These are phyloP conservation scores for Vandiemenella viatica DNA, from an alignment of 2,888 invertebrate species.

Conservation along the genomic window DNA sequence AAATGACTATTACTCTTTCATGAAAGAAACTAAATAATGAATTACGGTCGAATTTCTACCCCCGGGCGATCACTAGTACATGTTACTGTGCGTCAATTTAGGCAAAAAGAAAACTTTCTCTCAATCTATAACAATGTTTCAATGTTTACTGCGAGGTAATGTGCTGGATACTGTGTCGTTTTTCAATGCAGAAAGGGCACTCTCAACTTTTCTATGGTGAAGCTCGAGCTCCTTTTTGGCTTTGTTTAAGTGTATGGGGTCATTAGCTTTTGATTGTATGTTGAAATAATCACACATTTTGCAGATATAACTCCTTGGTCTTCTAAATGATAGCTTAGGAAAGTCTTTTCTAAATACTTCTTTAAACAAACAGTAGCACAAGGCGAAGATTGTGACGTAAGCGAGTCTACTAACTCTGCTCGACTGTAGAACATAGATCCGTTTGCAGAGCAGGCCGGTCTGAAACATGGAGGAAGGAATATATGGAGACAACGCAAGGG, in stretches of 20 bases:
- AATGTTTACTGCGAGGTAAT: not conserved
- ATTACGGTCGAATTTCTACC: no score
- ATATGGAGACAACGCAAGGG: no score
- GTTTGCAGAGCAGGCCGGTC: not conserved
- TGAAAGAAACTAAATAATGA: no score
- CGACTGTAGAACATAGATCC: not conserved
- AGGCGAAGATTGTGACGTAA: no score
- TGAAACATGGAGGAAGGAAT: no score
- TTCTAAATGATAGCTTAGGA: not conserved
- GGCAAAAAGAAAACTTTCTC: conserved; percentile 3
- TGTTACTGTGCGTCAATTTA: conserved; percentile 1
- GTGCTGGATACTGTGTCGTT: not conserved
- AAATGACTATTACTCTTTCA: no score
- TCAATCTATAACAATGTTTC: not conserved
- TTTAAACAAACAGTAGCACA: no score
- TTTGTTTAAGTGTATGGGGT: not conserved
- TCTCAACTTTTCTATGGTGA: not conserved
- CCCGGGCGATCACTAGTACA: no score
- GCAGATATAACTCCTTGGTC: not conserved
- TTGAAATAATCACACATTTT: not conserved
- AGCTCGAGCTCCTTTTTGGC: not conserved
- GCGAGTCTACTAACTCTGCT: no score
- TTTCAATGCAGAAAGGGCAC: not conserved
- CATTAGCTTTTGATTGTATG: not conserved
- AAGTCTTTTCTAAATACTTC: not conserved